Conservation (phyloP, 2,113 vertebrate genomes). For the Peromyscus californicus region DNA sequence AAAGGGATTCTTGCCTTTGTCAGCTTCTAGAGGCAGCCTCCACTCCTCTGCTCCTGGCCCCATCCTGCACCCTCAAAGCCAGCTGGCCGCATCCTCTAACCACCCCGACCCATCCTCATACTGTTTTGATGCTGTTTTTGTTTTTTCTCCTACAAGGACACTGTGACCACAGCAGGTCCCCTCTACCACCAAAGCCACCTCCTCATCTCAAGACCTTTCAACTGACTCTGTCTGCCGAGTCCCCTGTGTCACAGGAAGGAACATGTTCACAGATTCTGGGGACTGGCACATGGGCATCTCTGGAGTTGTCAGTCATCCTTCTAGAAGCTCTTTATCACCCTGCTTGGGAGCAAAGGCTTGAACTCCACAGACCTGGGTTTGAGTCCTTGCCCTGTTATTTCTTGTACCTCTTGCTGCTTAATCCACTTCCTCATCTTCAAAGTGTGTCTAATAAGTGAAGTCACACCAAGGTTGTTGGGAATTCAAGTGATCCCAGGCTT, state of each 20-base stretch:
- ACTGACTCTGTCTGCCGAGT: not conserved
- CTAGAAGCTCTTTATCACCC: not conserved
- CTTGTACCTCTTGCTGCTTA: not conserved
- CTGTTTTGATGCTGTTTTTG: not conserved
- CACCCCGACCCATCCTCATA: not conserved
- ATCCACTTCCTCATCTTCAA: not conserved
- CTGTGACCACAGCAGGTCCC: not conserved
- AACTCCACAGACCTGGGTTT: not conserved
- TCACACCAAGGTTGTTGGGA: not conserved
- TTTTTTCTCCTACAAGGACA: not conserved
- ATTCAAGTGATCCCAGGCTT: not conserved
- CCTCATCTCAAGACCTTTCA: not conserved
- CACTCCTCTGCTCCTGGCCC: not conserved
- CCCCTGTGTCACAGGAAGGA: not conserved
- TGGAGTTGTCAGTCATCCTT: fast-evolving
- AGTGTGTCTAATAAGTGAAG: not conserved
- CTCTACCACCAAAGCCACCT: not conserved
- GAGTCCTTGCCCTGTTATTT: not conserved
- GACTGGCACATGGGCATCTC: no score
- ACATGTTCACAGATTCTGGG: not conserved
- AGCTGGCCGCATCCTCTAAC: fast-evolving
- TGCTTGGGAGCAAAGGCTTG: not conserved
- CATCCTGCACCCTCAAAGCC: not conserved
- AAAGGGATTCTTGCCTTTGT: no score
- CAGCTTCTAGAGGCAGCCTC: fast-evolving